Base-by-base conservation (phyloP, 2,888 invertebrate species). In the Rhamnusium bicolor region DNA sequence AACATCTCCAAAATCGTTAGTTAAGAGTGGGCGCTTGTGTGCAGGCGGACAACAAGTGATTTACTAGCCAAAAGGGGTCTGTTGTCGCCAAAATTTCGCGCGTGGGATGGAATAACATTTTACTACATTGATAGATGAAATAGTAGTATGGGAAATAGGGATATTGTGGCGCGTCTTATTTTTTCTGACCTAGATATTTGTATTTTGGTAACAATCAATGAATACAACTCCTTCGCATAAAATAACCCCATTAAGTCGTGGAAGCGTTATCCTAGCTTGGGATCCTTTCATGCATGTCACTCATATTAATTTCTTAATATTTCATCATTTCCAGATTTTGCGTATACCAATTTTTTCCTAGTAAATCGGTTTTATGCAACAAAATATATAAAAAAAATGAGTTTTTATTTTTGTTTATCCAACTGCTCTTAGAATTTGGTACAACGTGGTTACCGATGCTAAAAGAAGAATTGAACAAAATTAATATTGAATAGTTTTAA, bases 41-140 rank as follows among this genome's bases (percentile, higher is more conserved):
- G 74, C 63, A 68, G 74, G 73, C 70, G 73, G 72, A 73, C 68
- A 54, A 32, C 67, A 67, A 67, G 62, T 66, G 70, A 70, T 69
- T 75, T 63, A 74, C 49, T 72, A 53, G 58, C 61, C 67, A 12
- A 61, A 51, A 47, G 68, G 40, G 74, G 65, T 60, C 24, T 62
- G 46, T 68, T 71, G 74, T 74, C 74, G 74, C 74, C 74, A 63
- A 74, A 74, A 71, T 47, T 19, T 19, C n/a, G 14, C 46, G 61
- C 61, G 61, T 61, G 61, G 61, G 61, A 18, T 46, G 61, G 10
- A 16, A 27, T 21, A 46, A 47, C 40, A 46, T 21, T 61, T 47
- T 47, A 61, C 61, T 46, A 61, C 46, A 40, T 61, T 46, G 61
- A 61, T 61, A 61, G 61, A 61, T 46, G 46, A 46, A 61, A 46